Evolutionary conservation across 2,113 vertebrate species (phyloP), one percentile per base, ranked within the genome.

Genomic region (Macquaria ambigua): DNA sequence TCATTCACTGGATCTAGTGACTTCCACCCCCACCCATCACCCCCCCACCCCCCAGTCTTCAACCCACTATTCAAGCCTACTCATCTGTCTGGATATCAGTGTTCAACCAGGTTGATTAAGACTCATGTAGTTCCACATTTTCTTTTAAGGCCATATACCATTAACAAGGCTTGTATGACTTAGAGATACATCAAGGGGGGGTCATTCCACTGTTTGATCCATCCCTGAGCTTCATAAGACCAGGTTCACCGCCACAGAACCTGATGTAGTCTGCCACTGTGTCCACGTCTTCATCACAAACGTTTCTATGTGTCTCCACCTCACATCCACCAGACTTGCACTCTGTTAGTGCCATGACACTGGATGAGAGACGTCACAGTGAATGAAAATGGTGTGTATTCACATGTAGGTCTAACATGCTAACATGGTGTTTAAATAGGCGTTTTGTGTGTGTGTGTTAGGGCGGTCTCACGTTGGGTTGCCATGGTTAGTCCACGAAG

Each of bases 1-100:
- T 82, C 82, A 81, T 90, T 77, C 59, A 77, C 68, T 77, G 46
- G 68, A 69, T 86, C 41, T 73, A 74, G 83, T 89, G 72, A 83
- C 62, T 58, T 82, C 63, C 86, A 83, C 82, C 74, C 87, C 89
- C 91, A 91, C 79, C 28, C 76, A 79, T n/a, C n/a, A n/a, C n/a
- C n/a, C 82, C 74, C 87, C 89, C 91, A 91, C 79, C 28, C 72
- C 68, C 41, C 21, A 62, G 73, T 90, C 34, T 34, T 34, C 83
- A 37, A 82, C 68, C 28, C 70, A 81, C 79, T 79, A 67, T 83
- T 77, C 73, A 81, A 66, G 21, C 74, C 78, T 2, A 68, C 69
- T 86, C 91, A 88, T 92, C 61, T 81, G 85, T 93, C 64, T 77
- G 15, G 74, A 66, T 69, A 16, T 85, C 71, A 8, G 66, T 72